These are phyloP conservation scores for Hucho hucho DNA, from an alignment of 2,113 vertebrate species.

Conservation along the genomic window DNA sequence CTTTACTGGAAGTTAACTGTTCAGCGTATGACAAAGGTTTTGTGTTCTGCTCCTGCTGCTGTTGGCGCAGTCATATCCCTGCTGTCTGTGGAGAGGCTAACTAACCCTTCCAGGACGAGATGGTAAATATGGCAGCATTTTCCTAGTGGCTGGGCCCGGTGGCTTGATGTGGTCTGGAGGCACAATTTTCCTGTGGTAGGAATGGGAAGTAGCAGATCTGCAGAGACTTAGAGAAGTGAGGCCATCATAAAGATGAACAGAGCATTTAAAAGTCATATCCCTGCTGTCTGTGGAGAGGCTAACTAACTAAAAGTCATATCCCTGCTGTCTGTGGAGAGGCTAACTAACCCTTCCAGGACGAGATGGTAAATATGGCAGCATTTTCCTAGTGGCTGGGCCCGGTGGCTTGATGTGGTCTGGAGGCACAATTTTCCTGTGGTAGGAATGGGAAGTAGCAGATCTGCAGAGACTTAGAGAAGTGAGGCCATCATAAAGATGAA, in stretches of 20 bases:
- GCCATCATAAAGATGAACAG: constrained; percentile 65
- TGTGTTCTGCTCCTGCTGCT: constrained; percentile 25
- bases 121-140: constrained; percentile 61
- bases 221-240: constrained; percentile 61
- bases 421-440: constrained; percentile 60
- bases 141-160: constrained; percentile 45
- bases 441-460: constrained; percentile 59
- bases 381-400: constrained; percentile 48
- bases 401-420: constrained; percentile 60
- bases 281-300: constrained; percentile 53
- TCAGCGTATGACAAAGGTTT: constrained; percentile 10
- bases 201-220: constrained; percentile 62
- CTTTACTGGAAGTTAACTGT: constrained; percentile 29
- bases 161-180: constrained; percentile 61
- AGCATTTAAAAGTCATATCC: constrained; percentile 51
- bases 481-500: constrained; percentile 66
- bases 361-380: constrained; percentile 61
- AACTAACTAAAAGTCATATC: constrained; percentile 28
- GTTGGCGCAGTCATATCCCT: constrained; percentile 32
- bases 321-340: constrained; percentile 48
- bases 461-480: constrained; percentile 61
- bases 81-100: constrained; percentile 46
- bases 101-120: constrained; percentile 51
- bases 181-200: constrained; percentile 59
- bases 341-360: constrained; percentile 45